Percentiles rank a stretch among this genome's conserved stretches.
These are phyloP conservation scores for Diplodus puntazzo DNA, from an alignment of 2,797 vertebrate species.

Conservation along the genomic window DNA sequence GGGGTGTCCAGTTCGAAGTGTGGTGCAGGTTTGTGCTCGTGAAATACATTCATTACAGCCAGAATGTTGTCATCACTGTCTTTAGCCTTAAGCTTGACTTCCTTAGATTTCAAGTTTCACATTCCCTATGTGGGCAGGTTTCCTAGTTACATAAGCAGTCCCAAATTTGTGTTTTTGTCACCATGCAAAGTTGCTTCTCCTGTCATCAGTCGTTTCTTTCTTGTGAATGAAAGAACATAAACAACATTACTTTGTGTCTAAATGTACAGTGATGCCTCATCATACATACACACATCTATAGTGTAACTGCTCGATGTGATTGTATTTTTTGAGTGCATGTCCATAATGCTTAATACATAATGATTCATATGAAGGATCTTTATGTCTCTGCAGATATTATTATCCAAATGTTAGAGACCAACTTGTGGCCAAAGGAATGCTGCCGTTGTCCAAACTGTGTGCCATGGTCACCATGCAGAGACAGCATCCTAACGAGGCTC, in stretches of 20 bases:
- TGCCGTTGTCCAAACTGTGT: slow-evolving; percentile 94
- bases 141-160: not conserved
- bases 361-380: not conserved
- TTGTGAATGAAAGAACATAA: not conserved
- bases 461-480: slow-evolving; percentile 94
- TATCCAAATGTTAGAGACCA: slow-evolving; percentile 98
- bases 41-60: not conserved
- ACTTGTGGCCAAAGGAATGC: slow-evolving; percentile 91
- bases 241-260: not conserved
- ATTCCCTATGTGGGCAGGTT: not conserved
- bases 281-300: not conserved
- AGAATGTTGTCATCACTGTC: not conserved
- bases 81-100: not conserved
- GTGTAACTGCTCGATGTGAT: not conserved
- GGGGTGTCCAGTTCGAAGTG: slow-evolving; percentile 94
- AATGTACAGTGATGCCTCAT: not conserved
- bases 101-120: not conserved
- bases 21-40: slow-evolving; percentile 94
- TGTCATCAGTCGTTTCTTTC: not conserved
- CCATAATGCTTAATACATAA: not conserved
- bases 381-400: slow-evolving; percentile 89
- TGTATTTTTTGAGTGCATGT: not conserved
- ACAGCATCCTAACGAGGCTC: slow-evolving; percentile 84
- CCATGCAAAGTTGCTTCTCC: not conserved
- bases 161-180: not conserved